Percentiles rank a stretch among this genome's conserved stretches.
Conservation (phyloP, 2,888 invertebrate species). For the Lithophane semibrunnea region DNA sequence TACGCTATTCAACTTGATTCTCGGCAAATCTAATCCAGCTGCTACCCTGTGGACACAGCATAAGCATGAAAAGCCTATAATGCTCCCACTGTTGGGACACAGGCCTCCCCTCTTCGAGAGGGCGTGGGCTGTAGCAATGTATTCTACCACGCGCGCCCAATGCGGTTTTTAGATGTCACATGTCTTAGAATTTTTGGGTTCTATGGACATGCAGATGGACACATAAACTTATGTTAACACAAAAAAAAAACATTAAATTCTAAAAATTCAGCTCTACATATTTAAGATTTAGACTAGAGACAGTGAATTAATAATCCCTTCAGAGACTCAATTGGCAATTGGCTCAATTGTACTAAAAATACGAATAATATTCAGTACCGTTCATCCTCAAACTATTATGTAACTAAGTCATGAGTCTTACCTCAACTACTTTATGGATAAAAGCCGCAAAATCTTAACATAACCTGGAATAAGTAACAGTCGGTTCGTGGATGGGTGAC, state of each 20-base stretch:
- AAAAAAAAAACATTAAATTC: background rate
- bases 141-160: too few species aligned
- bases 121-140: too few species aligned
- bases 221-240: too few species aligned
- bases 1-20: background rate
- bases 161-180: too few species aligned
- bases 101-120: too few species aligned
- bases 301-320: background rate
- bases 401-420: background rate
- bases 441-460: background rate
- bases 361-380: background rate
- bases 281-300: background rate
- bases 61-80: too few species aligned
- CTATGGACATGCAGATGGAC: too few species aligned
- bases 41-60: background rate
- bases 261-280: background rate
- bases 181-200: too few species aligned
- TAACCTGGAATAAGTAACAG: too few species aligned
- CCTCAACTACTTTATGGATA: background rate
- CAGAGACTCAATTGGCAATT: background rate
- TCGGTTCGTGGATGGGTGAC: too few species aligned
- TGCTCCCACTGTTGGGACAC: too few species aligned
- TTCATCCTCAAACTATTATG: background rate
- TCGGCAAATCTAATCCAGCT: background rate
- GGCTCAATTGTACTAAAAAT: background rate